These are phyloP conservation scores for Vimba vimba DNA, from an alignment of 2,113 vertebrate species.

Conservation along the genomic window DNA sequence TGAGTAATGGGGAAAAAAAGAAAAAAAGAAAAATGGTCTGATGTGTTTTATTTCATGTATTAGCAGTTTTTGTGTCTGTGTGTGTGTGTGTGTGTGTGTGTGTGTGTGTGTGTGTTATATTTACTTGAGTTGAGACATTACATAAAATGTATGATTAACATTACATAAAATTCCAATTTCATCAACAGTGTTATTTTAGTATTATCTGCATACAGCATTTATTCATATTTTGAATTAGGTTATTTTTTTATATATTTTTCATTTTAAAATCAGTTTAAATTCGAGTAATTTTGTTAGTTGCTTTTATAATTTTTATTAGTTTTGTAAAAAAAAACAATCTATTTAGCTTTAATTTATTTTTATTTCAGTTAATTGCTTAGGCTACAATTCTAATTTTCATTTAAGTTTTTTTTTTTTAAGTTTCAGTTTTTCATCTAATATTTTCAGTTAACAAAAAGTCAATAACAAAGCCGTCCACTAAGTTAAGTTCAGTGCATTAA, in stretches of 20 bases:
- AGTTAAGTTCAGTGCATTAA: neutral
- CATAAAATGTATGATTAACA: no score
- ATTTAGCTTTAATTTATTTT: neutral
- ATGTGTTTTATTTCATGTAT: neutral
- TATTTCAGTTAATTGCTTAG: neutral
- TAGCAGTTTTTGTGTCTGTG: no score
- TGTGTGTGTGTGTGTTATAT: no score
- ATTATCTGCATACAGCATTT: neutral
- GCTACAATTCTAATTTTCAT: neutral
- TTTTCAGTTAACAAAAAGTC: neutral
- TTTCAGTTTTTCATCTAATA: neutral
- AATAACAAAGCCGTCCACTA: neutral
- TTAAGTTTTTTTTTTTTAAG: neutral
- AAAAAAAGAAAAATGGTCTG: neutral
- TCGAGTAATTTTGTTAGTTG: neutral
- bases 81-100: neutral
- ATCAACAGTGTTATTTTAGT: neutral
- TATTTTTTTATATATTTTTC: neutral
- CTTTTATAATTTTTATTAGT: neutral
- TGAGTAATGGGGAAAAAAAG: neutral
- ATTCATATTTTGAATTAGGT: neutral
- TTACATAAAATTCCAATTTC: neutral
- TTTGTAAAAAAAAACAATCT: neutral
- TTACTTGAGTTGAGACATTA: no score
- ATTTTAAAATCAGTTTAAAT: no score